phyloP scores from a whole-genome alignment of 2,797 vertebrate genomes.

The Tokudaia muenninki region DNA sequence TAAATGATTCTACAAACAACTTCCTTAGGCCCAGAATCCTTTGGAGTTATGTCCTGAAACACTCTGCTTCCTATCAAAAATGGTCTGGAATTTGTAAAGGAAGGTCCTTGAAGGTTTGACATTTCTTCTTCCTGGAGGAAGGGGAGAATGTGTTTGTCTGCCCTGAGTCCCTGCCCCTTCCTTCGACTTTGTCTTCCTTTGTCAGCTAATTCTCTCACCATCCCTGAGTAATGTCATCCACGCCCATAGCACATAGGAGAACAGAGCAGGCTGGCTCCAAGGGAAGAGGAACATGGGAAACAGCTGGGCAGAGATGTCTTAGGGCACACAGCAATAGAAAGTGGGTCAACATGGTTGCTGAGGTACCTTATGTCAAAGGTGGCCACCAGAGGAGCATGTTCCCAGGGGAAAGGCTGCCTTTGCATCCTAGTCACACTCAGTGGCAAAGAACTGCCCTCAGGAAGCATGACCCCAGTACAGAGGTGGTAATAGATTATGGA shows the following conservation, averaged over 20 bases:
- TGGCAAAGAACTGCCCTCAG: neutral
- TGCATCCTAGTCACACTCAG: no score
- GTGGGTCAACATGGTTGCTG: neutral
- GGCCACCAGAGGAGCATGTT: neutral
- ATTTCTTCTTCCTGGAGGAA: neutral
- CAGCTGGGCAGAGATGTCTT: neutral
- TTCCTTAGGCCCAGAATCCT: neutral
- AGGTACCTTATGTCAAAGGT: neutral
- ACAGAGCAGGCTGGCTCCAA: neutral
- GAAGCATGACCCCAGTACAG: neutral
- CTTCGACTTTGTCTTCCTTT: neutral
- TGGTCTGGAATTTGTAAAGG: neutral
- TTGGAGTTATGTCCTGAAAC: neutral
- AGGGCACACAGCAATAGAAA: neutral
- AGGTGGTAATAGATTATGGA: neutral
- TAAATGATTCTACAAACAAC: neutral
- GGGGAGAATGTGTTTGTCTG: neutral
- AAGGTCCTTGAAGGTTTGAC: neutral
- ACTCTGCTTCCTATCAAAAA: neutral
- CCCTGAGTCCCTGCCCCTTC: neutral
- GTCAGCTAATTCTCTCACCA: neutral
- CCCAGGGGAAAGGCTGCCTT: neutral
- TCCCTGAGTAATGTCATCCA: neutral
- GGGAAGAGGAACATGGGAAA: neutral
- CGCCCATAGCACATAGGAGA: neutral